phyloP scores from a whole-genome alignment of 1,140 invertebrate species.

The Saccostrea cuccullata region DNA sequence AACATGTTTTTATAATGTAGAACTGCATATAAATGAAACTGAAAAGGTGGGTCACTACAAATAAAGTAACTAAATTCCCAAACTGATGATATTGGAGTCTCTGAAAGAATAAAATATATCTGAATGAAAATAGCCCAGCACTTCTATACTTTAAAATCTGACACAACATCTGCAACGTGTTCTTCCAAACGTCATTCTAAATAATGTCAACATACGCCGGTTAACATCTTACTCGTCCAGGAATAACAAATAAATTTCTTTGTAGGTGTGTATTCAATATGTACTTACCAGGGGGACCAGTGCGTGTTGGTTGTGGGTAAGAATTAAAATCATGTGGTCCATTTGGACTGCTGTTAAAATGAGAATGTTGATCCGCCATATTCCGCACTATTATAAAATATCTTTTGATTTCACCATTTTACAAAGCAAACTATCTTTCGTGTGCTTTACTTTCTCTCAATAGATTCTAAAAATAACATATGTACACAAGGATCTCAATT shows the following conservation, averaged over 20 bases:
- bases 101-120: no score
- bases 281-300: neutral
- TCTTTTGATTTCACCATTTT: neutral
- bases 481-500: neutral
- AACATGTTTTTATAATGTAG: no score
- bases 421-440: neutral
- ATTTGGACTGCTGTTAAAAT: neutral
- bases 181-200: constrained; percentile 14
- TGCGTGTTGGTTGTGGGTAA: neutral
- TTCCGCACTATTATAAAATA: constrained; percentile 4
- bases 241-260: neutral
- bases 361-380: constrained; percentile 32
- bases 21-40: no score
- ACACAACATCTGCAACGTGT: neutral
- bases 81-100: no score
- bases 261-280: neutral
- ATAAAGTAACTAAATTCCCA: no score
- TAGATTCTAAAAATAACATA: neutral
- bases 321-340: neutral
- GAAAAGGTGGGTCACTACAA: no score
- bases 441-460: neutral
- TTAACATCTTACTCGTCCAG: neutral
- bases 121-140: no score
- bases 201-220: neutral
- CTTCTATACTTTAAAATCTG: no score